phyloP scores from a whole-genome alignment of 2,113 vertebrate genomes.

The Pitta sordida region DNA sequence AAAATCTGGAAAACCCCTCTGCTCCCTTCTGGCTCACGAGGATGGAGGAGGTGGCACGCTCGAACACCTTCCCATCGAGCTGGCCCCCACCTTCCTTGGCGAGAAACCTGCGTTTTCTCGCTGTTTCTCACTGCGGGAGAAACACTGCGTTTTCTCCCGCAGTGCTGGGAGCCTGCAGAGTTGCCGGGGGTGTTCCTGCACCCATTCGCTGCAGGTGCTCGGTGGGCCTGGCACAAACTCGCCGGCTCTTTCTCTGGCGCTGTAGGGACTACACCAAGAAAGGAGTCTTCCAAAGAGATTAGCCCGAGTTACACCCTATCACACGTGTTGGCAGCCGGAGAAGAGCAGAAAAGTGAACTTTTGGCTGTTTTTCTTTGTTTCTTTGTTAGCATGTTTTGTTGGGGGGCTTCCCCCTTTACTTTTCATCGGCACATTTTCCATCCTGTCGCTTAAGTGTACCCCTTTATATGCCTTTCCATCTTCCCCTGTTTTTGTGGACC shows the following conservation, averaged over 20 bases:
- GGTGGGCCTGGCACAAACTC: background rate
- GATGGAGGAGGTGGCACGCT: background rate
- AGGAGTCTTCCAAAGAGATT: background rate
- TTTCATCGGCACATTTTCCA: background rate
- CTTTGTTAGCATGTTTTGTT: background rate
- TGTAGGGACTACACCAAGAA: background rate
- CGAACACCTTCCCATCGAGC: background rate
- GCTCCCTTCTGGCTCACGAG: background rate
- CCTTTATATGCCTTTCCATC: background rate
- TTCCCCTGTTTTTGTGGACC: background rate
- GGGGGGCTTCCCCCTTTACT: background rate
- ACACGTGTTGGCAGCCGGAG: background rate
- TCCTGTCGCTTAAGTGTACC: background rate
- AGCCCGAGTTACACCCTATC: background rate
- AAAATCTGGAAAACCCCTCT: constrained; percentile 22
- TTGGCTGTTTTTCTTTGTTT: background rate
- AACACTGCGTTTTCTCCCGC: background rate
- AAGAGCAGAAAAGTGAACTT: background rate
- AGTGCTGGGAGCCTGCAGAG: background rate
- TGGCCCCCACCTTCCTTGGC: background rate
- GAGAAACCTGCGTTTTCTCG: background rate
- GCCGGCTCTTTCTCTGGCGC: background rate
- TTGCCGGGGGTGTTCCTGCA: background rate
- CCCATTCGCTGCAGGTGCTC: background rate
- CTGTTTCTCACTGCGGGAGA: no score